Percentiles rank a stretch among this genome's conserved stretches.
These are phyloP conservation scores for Stichopus horrens DNA, from an alignment of 53 echinoderm and acorn worm species.

Conservation along the genomic window DNA sequence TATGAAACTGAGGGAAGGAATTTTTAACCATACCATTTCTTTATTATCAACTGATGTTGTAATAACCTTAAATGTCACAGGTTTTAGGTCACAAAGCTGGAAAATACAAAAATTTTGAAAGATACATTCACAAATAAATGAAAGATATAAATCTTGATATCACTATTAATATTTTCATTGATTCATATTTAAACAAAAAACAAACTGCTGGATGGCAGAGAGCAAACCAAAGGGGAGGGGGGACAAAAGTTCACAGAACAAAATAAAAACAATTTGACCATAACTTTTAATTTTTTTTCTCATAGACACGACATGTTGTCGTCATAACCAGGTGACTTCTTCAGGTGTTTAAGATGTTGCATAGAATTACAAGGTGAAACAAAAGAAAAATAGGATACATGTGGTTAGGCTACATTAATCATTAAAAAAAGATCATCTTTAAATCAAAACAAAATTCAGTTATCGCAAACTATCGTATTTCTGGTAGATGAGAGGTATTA, in stretches of 20 bases:
- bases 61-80: slow-evolving; percentile 14
- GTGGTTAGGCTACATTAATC: background rate
- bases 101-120: slow-evolving; percentile 27
- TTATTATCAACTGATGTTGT: slow-evolving; percentile 21
- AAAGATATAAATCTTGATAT: slow-evolving; percentile 32
- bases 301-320: background rate
- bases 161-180: slow-evolving; percentile 29
- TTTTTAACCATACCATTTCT: slow-evolving; percentile 20
- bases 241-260: background rate
- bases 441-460: background rate
- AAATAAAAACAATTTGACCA: background rate
- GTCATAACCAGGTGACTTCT: background rate
- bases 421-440: background rate
- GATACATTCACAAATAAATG: slow-evolving; percentile 36
- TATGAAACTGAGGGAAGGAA: too few relatives aligned
- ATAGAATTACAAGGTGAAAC: slow-evolving; percentile 38
- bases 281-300: background rate
- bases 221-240: background rate
- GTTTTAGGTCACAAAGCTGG: slow-evolving; percentile 23
- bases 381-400: slow-evolving; percentile 2
- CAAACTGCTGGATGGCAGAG: background rate
- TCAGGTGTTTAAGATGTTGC: slow-evolving; percentile 9
- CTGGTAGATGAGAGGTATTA: background rate
- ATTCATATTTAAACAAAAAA: background rate
- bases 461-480: background rate